Percentiles rank a stretch among this genome's conserved stretches.
These are phyloP conservation scores for Megalopta genalis DNA, from an alignment of 1,140 invertebrate genomes.

Conservation along the genomic window DNA sequence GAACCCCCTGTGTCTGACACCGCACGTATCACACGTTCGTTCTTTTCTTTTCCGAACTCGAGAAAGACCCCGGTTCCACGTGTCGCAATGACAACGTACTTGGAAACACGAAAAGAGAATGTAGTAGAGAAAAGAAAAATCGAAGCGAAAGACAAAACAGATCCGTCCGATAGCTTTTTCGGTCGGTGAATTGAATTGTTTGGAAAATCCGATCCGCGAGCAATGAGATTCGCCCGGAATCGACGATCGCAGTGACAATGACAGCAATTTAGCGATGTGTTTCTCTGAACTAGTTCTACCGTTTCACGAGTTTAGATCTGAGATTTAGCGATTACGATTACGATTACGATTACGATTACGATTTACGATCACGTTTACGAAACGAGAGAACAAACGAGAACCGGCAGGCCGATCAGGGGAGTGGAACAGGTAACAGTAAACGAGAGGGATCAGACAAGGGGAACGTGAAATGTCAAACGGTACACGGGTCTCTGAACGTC, in stretches of 20 bases:
- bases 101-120: neutral
- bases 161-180: constrained; percentile 24
- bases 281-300: neutral
- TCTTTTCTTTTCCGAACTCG: constrained; percentile 36
- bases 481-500: too few relatives aligned
- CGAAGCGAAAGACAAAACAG: too few relatives aligned
- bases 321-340: neutral
- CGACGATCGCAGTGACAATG: constrained; percentile 64
- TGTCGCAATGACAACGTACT: neutral
- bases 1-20: constrained; percentile 50
- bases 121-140: neutral
- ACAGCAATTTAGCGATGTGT: constrained; percentile 46
- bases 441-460: too few relatives aligned
- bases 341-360: neutral
- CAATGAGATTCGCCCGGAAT: constrained; percentile 43
- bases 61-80: constrained; percentile 25
- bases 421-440: neutral
- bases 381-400: neutral
- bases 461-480: too few relatives aligned
- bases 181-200: neutral
- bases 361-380: neutral
- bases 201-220: neutral
- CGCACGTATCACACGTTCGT: constrained; percentile 64
- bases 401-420: neutral
- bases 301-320: neutral